Evolutionary conservation across 2,888 invertebrate species (phyloP), one percentile per base, ranked within the genome.

Genomic region (Eubasilissa splendida): DNA sequence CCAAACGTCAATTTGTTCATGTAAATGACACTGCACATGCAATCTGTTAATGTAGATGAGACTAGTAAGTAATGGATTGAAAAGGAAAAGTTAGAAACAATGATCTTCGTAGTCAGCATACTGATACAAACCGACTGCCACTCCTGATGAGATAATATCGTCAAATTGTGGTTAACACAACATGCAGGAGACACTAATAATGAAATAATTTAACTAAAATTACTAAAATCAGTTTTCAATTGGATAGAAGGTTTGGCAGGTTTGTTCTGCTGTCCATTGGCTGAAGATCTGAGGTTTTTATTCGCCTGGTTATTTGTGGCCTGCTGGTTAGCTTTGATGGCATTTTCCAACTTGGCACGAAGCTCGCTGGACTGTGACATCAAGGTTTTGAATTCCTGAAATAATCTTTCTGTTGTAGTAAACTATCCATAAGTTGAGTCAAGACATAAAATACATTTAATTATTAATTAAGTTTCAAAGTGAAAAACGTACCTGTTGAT

Each of bases 191-290:
- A 9, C 14, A n/a, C 33, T 10, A 63, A 52, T n/a, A 12, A 8
- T 14, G 4, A 56, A 53, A 53, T 53, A 53, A 60, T 86, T 89
- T 92, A 95, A 86, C 94, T 93, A 86, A 97, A 98, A 89, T 97
- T 97, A 86, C 97, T 97, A 88, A 98, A 98, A 89, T 98, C 96
- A 2, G 97, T 98, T 91, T 97, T 97, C 84, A 98, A 91, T 88
- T 97, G 96, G 86, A 98, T 98, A 76, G 96, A 94, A 81, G 96
- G 96, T 81, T 90, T 88, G 65, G 90, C 88, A 7, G 88, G 85
- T 85, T 88, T 87, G 58, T 86, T 85, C 70, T 86, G 86, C 68
- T 86, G 86, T 50, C 63, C 70, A 76, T 78, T 77, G 12, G 66
- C 76, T 84, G 85, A 12, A 0, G 87, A 7, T 53, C 77, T 70